Conservation (phyloP, 2,888 invertebrate genomes). For the Alloscopus bannaensis region DNA sequence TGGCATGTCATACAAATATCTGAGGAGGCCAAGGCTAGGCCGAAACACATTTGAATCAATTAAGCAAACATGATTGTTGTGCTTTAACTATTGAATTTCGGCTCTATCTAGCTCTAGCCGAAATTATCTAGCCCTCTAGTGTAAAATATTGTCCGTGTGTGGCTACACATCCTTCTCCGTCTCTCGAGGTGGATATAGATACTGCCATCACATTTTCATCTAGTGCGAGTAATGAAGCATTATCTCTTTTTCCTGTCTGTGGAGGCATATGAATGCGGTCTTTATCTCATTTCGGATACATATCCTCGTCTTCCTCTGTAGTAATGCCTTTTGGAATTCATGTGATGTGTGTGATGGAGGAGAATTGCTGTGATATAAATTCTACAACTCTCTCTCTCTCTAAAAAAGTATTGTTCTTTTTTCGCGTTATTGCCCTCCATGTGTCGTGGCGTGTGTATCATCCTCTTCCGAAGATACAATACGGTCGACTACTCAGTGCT, state of each 20-base stretch:
- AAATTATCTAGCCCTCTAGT: too few species aligned
- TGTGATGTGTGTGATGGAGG: conserved; percentile 6
- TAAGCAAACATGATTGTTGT: too few species aligned
- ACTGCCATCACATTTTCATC: conserved; percentile 7
- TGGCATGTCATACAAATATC: too few species aligned
- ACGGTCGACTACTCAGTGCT: too few species aligned
- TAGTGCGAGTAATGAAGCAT: conserved; percentile 58
- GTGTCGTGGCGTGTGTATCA: not conserved
- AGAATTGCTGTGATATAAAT: conserved; percentile 26
- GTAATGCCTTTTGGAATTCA: conserved; percentile 22
- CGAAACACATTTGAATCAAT: too few species aligned
- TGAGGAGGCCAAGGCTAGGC: too few species aligned
- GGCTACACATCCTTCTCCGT: not conserved
- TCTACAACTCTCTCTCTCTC: conserved; percentile 21
- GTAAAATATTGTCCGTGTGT: too few species aligned
- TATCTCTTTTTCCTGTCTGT: conserved; percentile 53
- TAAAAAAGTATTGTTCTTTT: too few species aligned
- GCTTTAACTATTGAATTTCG: too few species aligned
- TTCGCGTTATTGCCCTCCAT: too few species aligned
- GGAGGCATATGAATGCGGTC: conserved; percentile 52
- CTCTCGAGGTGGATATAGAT: not conserved
- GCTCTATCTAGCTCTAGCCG: too few species aligned
- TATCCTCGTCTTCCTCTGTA: too few species aligned
- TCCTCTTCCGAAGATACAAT: conserved; percentile 5
- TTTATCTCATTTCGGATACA: conserved; percentile 60